A percentile compares a stretch with the other conserved stretches of the same genome.
These are phyloP conservation scores for Picathartes gymnocephalus DNA, from an alignment of 2,113 vertebrate species.

Conservation along the genomic window DNA sequence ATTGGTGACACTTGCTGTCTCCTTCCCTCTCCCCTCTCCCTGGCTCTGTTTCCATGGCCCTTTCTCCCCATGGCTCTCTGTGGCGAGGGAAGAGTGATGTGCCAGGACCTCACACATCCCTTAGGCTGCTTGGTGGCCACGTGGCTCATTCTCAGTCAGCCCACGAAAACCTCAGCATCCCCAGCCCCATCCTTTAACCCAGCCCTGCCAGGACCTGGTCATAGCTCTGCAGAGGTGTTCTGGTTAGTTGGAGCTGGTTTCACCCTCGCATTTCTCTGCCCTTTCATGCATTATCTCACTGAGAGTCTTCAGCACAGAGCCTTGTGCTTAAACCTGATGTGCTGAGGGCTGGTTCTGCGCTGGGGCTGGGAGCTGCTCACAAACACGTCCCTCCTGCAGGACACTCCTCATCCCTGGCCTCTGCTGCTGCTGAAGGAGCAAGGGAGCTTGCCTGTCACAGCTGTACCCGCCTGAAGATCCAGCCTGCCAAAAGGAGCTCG, in stretches of 20 bases:
- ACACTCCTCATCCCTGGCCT: background rate
- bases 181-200: background rate
- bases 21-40: background rate
- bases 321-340: background rate
- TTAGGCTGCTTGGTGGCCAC: background rate
- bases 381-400: background rate
- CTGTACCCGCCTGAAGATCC: background rate
- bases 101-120: background rate
- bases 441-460: background rate
- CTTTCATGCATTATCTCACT: too few species aligned
- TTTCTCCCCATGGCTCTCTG: background rate
- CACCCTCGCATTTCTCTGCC: background rate
- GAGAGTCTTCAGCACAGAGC: background rate
- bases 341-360: background rate
- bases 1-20: background rate
- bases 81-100: accelerated
- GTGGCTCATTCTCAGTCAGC: background rate
- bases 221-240: background rate
- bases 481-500: background rate
- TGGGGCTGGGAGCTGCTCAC: background rate
- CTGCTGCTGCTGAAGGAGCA: background rate
- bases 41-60: background rate
- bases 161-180: background rate
- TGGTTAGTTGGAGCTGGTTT: background rate
- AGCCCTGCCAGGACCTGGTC: background rate